Evolutionary conservation across 2,113 vertebrate genomes (phyloP), one percentile per base, ranked within the genome.

Genomic region (Myodes glareolus): DNA sequence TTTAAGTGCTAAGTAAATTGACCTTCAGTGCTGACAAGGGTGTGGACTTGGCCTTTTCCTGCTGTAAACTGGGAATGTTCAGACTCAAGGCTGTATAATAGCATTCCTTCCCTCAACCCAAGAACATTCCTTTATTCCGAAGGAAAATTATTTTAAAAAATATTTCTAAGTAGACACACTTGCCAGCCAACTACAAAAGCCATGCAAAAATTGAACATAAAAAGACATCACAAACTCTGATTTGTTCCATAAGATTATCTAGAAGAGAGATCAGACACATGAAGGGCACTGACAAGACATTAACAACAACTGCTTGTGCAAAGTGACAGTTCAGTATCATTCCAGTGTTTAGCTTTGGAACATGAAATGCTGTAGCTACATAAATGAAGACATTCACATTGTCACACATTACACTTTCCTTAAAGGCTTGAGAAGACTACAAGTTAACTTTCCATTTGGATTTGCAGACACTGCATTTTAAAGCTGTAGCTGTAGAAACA

Each of bases 331-430:
- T 78, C 95, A 97, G 92, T 19, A 0, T 91, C 97, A 97, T 89
- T 99, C 98, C 99, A 99, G 98, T 99, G 99, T 99, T 98, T 97
- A 98, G 92, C 88, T 98, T 89, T 95, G 97, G 95, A 98, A 98
- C 73, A 98, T 96, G 94, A 98, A 98, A 93, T 88, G 3, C 97
- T 97, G 96, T 68, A 95, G 96, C 95, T 98, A 98, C 92, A 75
- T 95, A 98, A 86, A 96, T 97, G 93, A 95, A 97, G 84, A 97
- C 31, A 98, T 98, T 99, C 98, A 99, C 98, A 99, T 98, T 97
- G 88, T 92, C 82, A 97, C 95, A 92, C 50, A 95, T 65, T 65
- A 96, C 68, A 91, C 68, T 87, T 88, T 95, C 61, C 21, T 73
- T 90, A 97, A 95, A 95, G 75, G 85, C 93, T 88, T 90, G 65